Evolutionary conservation across 2,113 vertebrate genomes (phyloP), one percentile per base, ranked within the genome.

Genomic region (Urocolius indicus): DNA sequence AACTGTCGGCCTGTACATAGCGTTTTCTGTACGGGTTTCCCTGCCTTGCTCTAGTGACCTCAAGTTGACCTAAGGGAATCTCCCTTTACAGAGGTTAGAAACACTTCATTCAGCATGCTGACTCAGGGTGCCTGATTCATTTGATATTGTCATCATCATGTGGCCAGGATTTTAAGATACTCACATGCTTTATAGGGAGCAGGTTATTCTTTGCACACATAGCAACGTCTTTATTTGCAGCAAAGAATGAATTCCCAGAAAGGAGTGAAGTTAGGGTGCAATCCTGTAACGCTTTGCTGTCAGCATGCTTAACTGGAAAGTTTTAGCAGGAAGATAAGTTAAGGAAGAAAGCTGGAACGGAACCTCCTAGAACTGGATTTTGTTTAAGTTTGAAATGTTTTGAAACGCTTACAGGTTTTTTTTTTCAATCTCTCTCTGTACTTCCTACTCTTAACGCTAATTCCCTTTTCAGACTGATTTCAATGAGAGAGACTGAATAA

Each of bases 41-140:
- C 96, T 92, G 87, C 43, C 5, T 80, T 96, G 94, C 94, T 96
- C 96, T 52, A 96, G 91, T 97, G 95, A 96, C 96, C 96, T 96
- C 91, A 80, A 18, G 74, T 67, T 69, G 87, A 91, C 95, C 87
- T 74, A 36, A 88, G 89, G 94, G 94, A 96, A 94, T 59, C 95
- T 91, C 96, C 92, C 87, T 94, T 96, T 95, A 9, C 49, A 75
- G 90, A 93, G 86, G 89, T 96, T 95, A 74, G 87, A 82, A 92
- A 76, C 90, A 90, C 88, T 94, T 83, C 80, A 83, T 51, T 61
- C 84, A 79, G 87, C 45, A 4, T 72, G 91, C 96, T 95, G 94
- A 97, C 91, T 96, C 93, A 95, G 94, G 86, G 84, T 0, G 80
- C 83, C 87, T 82, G 96, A 97, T 94, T 83, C 85, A 84, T 82